Base-by-base conservation (phyloP, 2,113 vertebrate species). In the Perognathus longimembris region DNA sequence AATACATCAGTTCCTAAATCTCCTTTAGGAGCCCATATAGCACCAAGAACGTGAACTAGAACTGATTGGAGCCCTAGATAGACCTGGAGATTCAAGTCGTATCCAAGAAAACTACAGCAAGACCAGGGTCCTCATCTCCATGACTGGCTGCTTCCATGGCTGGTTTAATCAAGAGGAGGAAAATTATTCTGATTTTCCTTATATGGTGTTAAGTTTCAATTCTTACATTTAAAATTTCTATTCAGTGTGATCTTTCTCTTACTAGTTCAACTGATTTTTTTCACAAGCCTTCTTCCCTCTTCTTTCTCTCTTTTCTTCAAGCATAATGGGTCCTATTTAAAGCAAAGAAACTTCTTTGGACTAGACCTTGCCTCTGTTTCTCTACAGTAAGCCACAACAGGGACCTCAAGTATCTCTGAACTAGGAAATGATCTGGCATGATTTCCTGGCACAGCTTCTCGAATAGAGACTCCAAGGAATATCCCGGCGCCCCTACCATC, bases 191-290 rank as follows among this genome's bases (percentile, higher is more conserved):
- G 42, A 15, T 87, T 50, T 24, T 54, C 4, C 36, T 84, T 6
- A 69, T 73, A 17, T 78, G n/a, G 89, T 85, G 36, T n/a, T 30
- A 78, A 79, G 66, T 88, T 94, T 93, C 26, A 40, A 14, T 76
- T 93, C 66, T 83, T 73, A 40, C 8, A 40, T 38, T 86, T 36
- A 54, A 42, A 64, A 32, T 38, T 85, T 30, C 57, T 59, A 6
- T 28, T 81, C 21, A 74, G 24, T 88, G 34, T 26, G 20, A 54
- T 89, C 14, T 38, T 91, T 80, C 75, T 86, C 22, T 69, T 77
- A 30, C 50, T 64, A 15, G 30, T 85, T 63, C 78, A 70, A n/a
- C 77, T 42, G 21, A 6, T 40, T 59, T 85, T 93, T 71, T 26
- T 34, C 21, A 54, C 50, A 40, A 36, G 8, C 54, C 88, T 76